Conservation (phyloP, 2,888 invertebrate species). For the Phlogophora meticulosa region DNA sequence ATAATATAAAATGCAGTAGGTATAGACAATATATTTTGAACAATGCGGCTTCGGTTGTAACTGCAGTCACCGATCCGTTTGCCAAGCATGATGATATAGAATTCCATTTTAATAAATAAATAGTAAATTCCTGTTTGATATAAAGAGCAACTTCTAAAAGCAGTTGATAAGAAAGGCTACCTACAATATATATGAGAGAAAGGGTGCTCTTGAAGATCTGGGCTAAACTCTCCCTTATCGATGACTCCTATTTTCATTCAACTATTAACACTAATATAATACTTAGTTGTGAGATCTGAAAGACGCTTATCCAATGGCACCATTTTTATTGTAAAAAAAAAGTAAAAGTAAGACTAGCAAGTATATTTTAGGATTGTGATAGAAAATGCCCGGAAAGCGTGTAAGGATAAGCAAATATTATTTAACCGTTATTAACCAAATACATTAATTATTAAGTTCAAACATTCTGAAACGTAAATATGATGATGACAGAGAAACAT, state of each 20-base stretch:
- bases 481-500: neutral
- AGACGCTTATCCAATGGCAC: slow-evolving; percentile 2
- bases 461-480: slow-evolving; percentile 9
- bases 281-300: slow-evolving; percentile 3
- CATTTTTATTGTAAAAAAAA: neutral
- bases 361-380: no score
- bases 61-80: neutral
- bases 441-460: neutral
- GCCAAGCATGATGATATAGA: slow-evolving; percentile 11
- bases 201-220: slow-evolving; percentile 21
- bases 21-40: slow-evolving; percentile 9
- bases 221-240: slow-evolving; percentile 39
- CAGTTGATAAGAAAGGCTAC: neutral
- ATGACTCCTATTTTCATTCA: slow-evolving; percentile 34
- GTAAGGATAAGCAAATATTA: neutral
- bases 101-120: slow-evolving; percentile 14
- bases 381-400: slow-evolving; percentile 1
- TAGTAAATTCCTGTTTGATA: neutral
- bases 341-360: no score
- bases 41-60: slow-evolving; percentile 2
- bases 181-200: neutral
- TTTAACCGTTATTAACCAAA: neutral
- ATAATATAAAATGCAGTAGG: neutral
- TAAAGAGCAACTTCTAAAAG: neutral
- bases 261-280: slow-evolving; percentile 8